Conservation (phyloP, 2,113 vertebrate genomes). For the Aptenodytes forsteri region DNA sequence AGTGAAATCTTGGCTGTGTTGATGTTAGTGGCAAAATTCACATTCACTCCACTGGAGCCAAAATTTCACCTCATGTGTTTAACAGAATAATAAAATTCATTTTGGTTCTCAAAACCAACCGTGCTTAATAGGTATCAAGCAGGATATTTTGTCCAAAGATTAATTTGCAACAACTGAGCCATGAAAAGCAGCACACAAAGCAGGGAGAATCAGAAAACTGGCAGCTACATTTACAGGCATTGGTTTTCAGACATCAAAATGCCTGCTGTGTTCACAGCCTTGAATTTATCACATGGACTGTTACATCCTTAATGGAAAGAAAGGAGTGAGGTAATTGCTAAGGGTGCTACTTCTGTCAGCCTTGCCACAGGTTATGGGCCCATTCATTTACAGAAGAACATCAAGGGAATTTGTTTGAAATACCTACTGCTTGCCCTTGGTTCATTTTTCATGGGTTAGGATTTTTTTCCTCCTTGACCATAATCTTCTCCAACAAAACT, state of each 20-base stretch:
- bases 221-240: neutral
- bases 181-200: neutral
- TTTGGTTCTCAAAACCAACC: neutral
- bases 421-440: neutral
- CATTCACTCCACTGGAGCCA: neutral
- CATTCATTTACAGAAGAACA: neutral
- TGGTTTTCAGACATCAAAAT: neutral
- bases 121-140: neutral
- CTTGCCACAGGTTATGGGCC: neutral
- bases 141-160: constrained; percentile 7
- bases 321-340: neutral
- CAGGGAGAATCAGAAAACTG: neutral
- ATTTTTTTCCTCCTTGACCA: neutral
- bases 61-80: neutral
- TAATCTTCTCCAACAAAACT: neutral
- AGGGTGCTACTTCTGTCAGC: neutral
- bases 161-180: neutral
- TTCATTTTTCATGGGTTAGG: neutral
- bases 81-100: neutral
- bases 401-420: neutral
- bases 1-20: neutral
- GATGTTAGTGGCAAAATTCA: constrained; percentile 12
- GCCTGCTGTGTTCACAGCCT: neutral
- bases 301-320: neutral
- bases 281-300: neutral